phyloP scores from a whole-genome alignment of 2,888 invertebrate species.

The Tanaodytes sp. region DNA sequence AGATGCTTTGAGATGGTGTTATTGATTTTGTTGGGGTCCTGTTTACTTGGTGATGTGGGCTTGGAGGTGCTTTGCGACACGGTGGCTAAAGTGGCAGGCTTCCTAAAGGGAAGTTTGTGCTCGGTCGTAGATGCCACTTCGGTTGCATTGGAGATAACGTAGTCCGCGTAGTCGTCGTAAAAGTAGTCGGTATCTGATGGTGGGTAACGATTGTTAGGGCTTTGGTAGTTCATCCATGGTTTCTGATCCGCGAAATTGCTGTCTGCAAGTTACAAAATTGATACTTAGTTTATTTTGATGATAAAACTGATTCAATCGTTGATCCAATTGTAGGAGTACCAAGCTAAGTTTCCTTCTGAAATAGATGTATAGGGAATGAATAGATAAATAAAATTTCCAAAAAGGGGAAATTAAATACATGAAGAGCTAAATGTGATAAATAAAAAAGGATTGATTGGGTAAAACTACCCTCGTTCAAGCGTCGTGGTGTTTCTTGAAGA shows the following conservation, averaged over 20 bases:
- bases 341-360: too few relatives aligned
- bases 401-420: too few relatives aligned
- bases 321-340: background rate
- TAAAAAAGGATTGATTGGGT: too few relatives aligned
- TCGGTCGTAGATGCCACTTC: slow-evolving; percentile 72
- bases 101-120: slow-evolving; percentile 73
- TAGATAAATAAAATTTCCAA: too few relatives aligned
- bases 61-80: slow-evolving; percentile 20
- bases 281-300: too few relatives aligned
- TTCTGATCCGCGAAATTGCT: slow-evolving; percentile 67
- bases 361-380: background rate
- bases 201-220: slow-evolving; percentile 73
- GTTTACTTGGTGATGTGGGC: background rate
- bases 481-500: too few relatives aligned
- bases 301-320: background rate
- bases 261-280: too few relatives aligned
- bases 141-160: slow-evolving; percentile 79
- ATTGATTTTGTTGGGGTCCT: too few relatives aligned
- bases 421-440: too few relatives aligned
- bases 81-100: slow-evolving; percentile 33
- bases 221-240: slow-evolving; percentile 76
- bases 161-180: slow-evolving; percentile 87
- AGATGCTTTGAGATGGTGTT: too few relatives aligned
- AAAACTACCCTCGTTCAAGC: too few relatives aligned
- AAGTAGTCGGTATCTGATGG: slow-evolving; percentile 78